Conservation (phyloP, 1,140 invertebrate species). For the Drosophila pandora region DNA sequence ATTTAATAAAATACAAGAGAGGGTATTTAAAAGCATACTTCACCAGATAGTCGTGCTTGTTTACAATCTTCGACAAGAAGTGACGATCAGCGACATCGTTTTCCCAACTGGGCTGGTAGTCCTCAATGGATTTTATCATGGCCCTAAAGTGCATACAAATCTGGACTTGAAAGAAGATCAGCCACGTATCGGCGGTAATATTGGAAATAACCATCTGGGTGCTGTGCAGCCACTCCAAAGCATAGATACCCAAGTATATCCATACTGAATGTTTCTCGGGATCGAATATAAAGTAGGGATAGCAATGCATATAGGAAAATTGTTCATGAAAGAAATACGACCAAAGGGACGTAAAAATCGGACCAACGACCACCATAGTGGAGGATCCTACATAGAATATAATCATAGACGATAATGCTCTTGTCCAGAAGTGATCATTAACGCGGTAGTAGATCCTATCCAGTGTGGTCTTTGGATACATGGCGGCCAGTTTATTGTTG, state of each 20-base stretch:
- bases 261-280: constrained; percentile 23
- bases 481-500: constrained; percentile 20
- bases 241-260: constrained; percentile 46
- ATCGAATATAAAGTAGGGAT: constrained; percentile 49
- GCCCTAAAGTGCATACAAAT: constrained; percentile 62
- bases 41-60: constrained; percentile 44
- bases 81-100: constrained; percentile 22
- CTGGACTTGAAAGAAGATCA: constrained; percentile 54
- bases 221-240: constrained; percentile 49
- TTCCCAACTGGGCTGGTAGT: constrained; percentile 29
- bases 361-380: constrained; percentile 43
- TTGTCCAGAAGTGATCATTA: constrained; percentile 56
- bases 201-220: constrained; percentile 49
- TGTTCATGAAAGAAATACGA: background rate
- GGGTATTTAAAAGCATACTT: constrained; percentile 25
- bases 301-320: constrained; percentile 45
- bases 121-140: constrained; percentile 29
- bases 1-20: too few species aligned
- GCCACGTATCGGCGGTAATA: constrained; percentile 52
- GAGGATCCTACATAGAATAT: constrained; percentile 37
- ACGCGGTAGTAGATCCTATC: constrained; percentile 26
- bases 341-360: constrained; percentile 24
- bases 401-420: constrained; percentile 6
- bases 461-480: constrained; percentile 37
- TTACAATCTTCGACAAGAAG: constrained; percentile 47